Base-by-base conservation (phyloP, 2,113 vertebrate species). In the Labrus mixtus region DNA sequence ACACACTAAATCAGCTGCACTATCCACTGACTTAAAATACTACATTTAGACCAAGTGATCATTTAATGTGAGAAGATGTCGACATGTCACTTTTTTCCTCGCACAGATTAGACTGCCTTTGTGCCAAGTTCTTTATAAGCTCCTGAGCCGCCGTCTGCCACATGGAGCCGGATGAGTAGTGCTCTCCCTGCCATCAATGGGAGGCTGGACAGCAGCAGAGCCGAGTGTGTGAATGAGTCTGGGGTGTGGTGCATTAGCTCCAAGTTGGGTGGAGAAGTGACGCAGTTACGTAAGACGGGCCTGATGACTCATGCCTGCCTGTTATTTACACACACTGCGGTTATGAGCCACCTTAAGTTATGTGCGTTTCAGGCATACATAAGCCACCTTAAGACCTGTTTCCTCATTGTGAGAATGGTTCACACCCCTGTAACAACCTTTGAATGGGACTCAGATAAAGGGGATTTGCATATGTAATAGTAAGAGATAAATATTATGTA, bases 241-340 rank as follows among this genome's bases (percentile, higher is more conserved):
- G 84, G 89, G 91, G 89, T 90, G 91, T 88, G 88, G 89, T 55
- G 67, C 76, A 77, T 71, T 64, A 55, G 78, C 84, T 82, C 86
- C 78, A 36, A 83, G 78, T 75, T 87, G 83, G 88, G 79, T 86
- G 84, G 86, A 87, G 88, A 80, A 74, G 81, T 73, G 81, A 87
- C 43, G 73, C 53, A 50, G 86, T 93, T 93, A 91, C 36, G 67
- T 87, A 93, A 93, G 71, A 66, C 56, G 43, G 64, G 69, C 73
- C 81, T 78, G 89, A 90, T 92, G 91, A 93, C 86, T 94, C 93
- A 94, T 89, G 75, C 81, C 78, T 83, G 81, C 85, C 29, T 90
- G 85, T 88, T 89, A 89, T 88, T 89, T 89, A 88, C 80, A 79
- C 84, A 88, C 81, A 80, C 78, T 85, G 87, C 80, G 20, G 89